Evolutionary conservation across 2,113 vertebrate genomes (phyloP), one percentile per base, ranked within the genome.

Genomic region (Pelecanus crispus): DNA sequence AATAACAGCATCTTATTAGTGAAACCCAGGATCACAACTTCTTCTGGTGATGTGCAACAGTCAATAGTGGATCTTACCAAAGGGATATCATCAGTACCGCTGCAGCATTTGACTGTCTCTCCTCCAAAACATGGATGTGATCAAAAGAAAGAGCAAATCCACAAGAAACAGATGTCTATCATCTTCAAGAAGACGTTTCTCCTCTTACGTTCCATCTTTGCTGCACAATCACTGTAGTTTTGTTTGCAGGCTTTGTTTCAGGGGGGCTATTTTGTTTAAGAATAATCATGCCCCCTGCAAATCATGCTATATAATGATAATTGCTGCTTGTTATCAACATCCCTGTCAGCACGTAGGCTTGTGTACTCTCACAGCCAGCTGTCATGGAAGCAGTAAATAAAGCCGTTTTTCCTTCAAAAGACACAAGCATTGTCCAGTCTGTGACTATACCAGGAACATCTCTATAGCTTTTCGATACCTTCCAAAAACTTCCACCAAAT

Each of bases 1-100:
- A 0, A 1, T 6, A 77, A 36, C 5, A 61, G 36, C 9, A 29
- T 40, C 10, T 24, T 22, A 17, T 34, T 1, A 49, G n/a, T 2
- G 26, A 88, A 92, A 67, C 20, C 47, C 45, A 80, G 17, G 58
- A 14, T 68, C 34, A 47, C 25, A 55, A 22, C 26, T 62, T n/a
- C 70, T 29, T 42, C 53, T 74, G 67, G 62, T 50, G 32, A 55
- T 3, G 34, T 15, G 34, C 16, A 50, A 52, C 40, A 65, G 52
- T 19, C 17, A 18, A 3, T 2, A n/a, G 38, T 3, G 44, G 82
- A 11, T 22, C 52, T 63, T 6, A 32, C 31, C 72, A 34, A 67
- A 34, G 77, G 38, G 42, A n/a, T 31, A 36, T 21, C 49, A 40
- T 58, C 9, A 74, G 81, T 72, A 91, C 81, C 65, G 1, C 84